These are phyloP conservation scores for Amphiprion ocellaris DNA, from an alignment of 2,113 vertebrate genomes.

Conservation along the genomic window DNA sequence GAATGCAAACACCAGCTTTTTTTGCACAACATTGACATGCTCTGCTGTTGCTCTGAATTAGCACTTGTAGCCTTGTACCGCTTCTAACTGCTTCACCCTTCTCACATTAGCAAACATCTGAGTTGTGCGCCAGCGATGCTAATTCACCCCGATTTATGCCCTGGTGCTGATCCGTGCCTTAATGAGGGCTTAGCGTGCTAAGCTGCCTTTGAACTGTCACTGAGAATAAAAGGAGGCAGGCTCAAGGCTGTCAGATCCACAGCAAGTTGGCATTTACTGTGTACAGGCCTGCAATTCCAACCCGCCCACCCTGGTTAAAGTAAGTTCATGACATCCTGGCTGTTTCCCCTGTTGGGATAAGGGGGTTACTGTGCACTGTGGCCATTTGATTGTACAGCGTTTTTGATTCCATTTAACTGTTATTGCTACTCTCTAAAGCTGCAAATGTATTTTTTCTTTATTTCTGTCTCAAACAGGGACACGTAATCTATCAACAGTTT, in stretches of 20 bases:
- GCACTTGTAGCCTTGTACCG: neutral
- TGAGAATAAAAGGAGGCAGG: constrained; percentile 69
- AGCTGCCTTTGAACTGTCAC: constrained; percentile 81
- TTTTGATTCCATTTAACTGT: neutral
- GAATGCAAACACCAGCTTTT: neutral
- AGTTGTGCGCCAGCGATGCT: constrained; percentile 45
- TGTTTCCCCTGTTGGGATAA: neutral
- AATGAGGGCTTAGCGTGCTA: constrained; percentile 73
- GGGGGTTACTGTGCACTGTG: constrained; percentile 13
- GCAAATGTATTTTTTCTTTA: neutral
- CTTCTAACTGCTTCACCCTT: constrained; percentile 10
- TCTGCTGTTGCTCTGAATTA: neutral
- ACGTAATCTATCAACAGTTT: neutral
- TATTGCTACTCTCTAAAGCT: constrained; percentile 16
- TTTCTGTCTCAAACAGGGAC: constrained; percentile 3
- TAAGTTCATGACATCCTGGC: constrained; percentile 53
- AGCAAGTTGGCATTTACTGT: constrained; percentile 56
- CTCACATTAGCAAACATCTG: constrained; percentile 19
- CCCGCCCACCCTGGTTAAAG: constrained; percentile 41
- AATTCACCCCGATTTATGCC: constrained; percentile 62
- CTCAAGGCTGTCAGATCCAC: constrained; percentile 50
- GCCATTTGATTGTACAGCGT: constrained; percentile 1
- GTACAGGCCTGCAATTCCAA: constrained; percentile 36
- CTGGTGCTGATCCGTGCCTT: constrained; percentile 70
- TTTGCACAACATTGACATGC: neutral